Evolutionary conservation across 2,888 invertebrate genomes (phyloP), one percentile per base, ranked within the genome.

Genomic region (Standfussiana lucernea): DNA sequence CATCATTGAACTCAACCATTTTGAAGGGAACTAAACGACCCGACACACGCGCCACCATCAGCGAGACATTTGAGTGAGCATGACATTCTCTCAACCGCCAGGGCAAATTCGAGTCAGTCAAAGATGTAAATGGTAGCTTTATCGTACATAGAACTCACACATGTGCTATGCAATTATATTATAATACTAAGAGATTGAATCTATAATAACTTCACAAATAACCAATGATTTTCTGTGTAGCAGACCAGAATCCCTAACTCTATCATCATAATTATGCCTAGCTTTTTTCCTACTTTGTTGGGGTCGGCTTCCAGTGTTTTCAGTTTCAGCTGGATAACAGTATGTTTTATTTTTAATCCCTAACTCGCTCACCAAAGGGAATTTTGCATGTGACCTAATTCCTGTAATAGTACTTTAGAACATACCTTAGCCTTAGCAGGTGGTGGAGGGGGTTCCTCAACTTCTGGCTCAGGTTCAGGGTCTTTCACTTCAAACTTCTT

Each of bases 401-500:
- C 21, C 7, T 32, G 37, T 45, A 15, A 47, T 64, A 76, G 24
- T 62, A 8, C 35, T n/a, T 61, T 37, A 35, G 5, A 32, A 65
- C 62, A 70, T 90, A 93, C 94, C 91, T 93, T 93, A 5, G 87
- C 65, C 78, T 93, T 93, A 8, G 88, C 88, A 68, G 89, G 87
- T 37, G 82, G 81, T n/a, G 56, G 79, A 37, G 65, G 59, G 13
- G 65, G 79, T 72, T 90, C 90, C 79, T 89, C 92, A 5, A 91
- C 90, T 68, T 93, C 93, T 53, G 93, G 89, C 78, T 92, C 91
- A 15, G 92, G 92, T 74, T 92, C 91, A 13, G 92, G 92, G 73
- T 95, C 96, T 81, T 96, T 96, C 0, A 96, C 92, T 90, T 95
- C 95, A 82, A 96, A 95, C 86, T 95, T 95, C 87, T 95, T 96